Evolutionary conservation across 2,113 vertebrate genomes (phyloP), one percentile per base, ranked within the genome.

Genomic region (Xiphophorus maculatus): DNA sequence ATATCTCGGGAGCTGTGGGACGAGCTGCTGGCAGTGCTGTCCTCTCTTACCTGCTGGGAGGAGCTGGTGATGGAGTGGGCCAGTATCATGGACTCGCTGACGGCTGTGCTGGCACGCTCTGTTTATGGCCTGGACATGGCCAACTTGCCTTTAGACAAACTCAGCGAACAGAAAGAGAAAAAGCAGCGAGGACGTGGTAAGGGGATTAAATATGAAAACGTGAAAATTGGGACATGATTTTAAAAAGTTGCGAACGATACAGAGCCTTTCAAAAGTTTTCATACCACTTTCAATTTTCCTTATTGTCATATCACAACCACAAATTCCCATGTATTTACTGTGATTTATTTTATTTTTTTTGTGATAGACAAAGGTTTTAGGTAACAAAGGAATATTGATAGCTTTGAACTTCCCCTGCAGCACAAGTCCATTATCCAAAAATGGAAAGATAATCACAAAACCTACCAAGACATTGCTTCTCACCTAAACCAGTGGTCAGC

Each of bases 1-100:
- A 96, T 99, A 88, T 97, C 98, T 54, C 97, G 98, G 77, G 97
- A 99, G 89, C 94, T 99, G 54, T 99, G 98, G 98, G 98, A 99
- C 17, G 97, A 98, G 72, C 95, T 99, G 82, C 96, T 99, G 27
- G 89, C 93, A 0, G 95, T 99, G 64, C 91, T 99, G 76, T 99
- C 98, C 0, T 93, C 97, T 79, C 96, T 99, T 63, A 99, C 98
- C 0, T 95, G 96, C 85, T 99, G 98, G 97, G 97, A 98, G 83
- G 98, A 99, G 79, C 96, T 99, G 82, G 96, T 99, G 84, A 94
- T 71, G 0, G 98, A 99, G 91, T 99, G 98, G 98, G 95, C 97
- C 90, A 96, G 94, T 91, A 99, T 98, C 87, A 99, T 99, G 98
- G 97, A 99, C 94, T 98, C 98, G 0, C 91, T 99, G 77, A 99